Base-by-base conservation (phyloP, 2,888 invertebrate genomes). In the Hydrotaea diabolus region DNA sequence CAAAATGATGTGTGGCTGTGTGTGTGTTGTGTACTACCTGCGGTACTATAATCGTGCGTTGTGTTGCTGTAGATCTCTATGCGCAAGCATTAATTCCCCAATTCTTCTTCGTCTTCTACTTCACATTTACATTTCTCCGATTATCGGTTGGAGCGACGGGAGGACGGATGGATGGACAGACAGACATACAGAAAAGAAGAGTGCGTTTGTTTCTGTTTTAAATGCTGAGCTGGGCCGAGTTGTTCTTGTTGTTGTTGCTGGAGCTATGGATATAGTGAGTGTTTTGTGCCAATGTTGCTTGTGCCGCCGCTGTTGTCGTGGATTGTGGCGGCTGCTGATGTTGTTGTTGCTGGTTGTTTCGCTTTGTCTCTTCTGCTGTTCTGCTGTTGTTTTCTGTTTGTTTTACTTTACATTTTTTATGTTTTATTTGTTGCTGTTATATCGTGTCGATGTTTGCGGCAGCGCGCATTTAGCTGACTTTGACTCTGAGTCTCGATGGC, bases 401-500 rank as follows among this genome's bases (percentile, higher is more conserved):
- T 69, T 72, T 77, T 31, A 13, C 39, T 8, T 39, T n/a, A n/a
- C n/a, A n/a, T n/a, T n/a, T n/a, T n/a, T n/a, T n/a, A n/a, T 39
- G 39, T 46, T 72, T 0, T 55, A 71, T 19, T 26, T 71, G 71
- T 72, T 55, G 59, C 31, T 46, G 23, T 26, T n/a, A n/a, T n/a
- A n/a, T n/a, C n/a, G 46, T 55, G 26, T 19, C 15, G 39, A 8
- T 39, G 71, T 15, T 78, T 79, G 55, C 77, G 74, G 62, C 80
- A 55, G 71, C 77, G 80, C 80, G 74, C 75, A 83, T 43, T 77
- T 78, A 62, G 59, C 57, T 77, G 69, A 69, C 57, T 77, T 80
- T 77, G 46, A 43, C 8, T 75, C 53, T 2, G n/a, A n/a, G n/a
- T 17, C 53, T 46, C 21, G 55, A 19, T 43, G 66, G 21, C 46